Evolutionary conservation across 2,888 invertebrate species (phyloP).

Genomic region (Trisateles emortualis): DNA sequence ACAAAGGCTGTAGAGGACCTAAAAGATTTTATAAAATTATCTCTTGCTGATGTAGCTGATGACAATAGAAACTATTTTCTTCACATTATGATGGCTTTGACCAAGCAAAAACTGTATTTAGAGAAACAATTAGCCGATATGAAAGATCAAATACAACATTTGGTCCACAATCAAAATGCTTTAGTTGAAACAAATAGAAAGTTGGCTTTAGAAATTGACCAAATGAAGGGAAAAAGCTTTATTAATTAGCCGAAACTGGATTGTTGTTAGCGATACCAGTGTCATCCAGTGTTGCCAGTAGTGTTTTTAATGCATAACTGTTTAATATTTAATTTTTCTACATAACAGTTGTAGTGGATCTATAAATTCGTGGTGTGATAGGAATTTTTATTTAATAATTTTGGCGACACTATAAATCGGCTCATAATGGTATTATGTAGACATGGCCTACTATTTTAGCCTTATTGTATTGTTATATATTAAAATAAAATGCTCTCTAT

Average conservation of each 20-base stretch:
- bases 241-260: conserved; percentile 27
- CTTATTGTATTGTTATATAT: not conserved
- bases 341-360: too few species aligned
- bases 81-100: conserved; percentile 81
- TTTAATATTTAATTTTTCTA: not conserved
- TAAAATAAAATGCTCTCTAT: conserved; percentile 9
- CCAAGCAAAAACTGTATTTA: conserved; percentile 79
- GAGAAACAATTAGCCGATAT: conserved; percentile 74
- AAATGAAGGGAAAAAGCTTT: conserved; percentile 67
- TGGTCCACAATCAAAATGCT: conserved; percentile 72
- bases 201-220: conserved; percentile 79
- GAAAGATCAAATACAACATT: conserved; percentile 68
- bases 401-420: conserved; percentile 9
- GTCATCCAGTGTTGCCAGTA: conserved; percentile 15
- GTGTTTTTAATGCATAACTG: not conserved
- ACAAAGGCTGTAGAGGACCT: conserved; percentile 68
- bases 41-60: conserved; percentile 73
- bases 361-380: not conserved
- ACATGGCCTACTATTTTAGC: not conserved
- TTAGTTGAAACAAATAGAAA: conserved; percentile 83
- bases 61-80: conserved; percentile 79
- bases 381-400: not conserved
- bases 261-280: conserved; percentile 3
- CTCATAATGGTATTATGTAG: conserved; percentile 8
- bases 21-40: conserved; percentile 76